Conservation (phyloP, 1,140 invertebrate species). For the Samia ricini region DNA sequence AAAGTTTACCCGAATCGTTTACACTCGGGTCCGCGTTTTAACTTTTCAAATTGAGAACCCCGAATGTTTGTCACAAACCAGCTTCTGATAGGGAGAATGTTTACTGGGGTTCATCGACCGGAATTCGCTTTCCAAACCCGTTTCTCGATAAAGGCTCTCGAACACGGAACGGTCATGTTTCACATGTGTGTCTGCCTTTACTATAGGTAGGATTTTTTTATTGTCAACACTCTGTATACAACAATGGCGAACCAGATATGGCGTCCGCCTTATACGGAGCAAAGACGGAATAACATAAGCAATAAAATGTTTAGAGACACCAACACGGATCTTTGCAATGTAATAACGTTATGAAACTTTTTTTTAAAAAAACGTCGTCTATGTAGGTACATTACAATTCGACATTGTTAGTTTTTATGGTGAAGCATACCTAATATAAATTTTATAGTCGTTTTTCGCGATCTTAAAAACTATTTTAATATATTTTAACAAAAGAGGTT, state of each 20-base stretch:
- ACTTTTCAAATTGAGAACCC: slow-evolving; percentile 11
- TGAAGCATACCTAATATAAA: neutral
- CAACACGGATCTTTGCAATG: slow-evolving; percentile 3
- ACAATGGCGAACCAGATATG: slow-evolving; percentile 14
- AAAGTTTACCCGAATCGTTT: neutral
- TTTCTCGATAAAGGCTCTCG: slow-evolving; percentile 46
- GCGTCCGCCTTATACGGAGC: slow-evolving; percentile 10
- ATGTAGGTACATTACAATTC: neutral
- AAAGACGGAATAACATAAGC: slow-evolving; percentile 6
- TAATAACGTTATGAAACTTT: neutral
- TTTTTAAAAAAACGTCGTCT: neutral
- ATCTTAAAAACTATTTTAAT: no score
- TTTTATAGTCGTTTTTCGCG: no score
- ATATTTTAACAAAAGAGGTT: no score
- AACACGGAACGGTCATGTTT: slow-evolving; percentile 33
- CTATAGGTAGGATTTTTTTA: slow-evolving; percentile 6
- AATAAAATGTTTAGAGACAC: slow-evolving; percentile 9
- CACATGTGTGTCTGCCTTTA: slow-evolving; percentile 24
- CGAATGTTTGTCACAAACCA: slow-evolving; percentile 40
- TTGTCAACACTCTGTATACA: slow-evolving; percentile 7
- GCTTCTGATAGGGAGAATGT: slow-evolving; percentile 44
- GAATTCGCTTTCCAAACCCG: slow-evolving; percentile 63
- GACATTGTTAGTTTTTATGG: neutral
- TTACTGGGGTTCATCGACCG: slow-evolving; percentile 51
- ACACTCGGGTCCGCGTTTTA: neutral